Evolutionary conservation across 92 coral and sea anemone genomes (phyloP).

Genomic region (Parazoanthus swiftii): DNA sequence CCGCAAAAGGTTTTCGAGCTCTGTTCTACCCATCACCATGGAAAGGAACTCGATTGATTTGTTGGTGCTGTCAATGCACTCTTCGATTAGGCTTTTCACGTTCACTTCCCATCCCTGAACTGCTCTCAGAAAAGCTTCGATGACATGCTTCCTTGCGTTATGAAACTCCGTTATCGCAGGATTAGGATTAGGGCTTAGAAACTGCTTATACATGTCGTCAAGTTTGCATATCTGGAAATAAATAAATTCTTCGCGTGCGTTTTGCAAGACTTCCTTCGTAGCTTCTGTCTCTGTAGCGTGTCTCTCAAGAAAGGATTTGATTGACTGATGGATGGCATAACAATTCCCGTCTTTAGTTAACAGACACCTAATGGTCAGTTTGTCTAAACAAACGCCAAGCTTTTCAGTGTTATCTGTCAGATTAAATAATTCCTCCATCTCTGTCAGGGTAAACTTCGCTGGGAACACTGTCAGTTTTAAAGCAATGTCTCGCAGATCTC

Average conservation of each 20-base stretch:
- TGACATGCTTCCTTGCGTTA: not conserved
- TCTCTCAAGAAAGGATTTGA: slow-evolving; percentile 7
- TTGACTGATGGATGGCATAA: slow-evolving; percentile 14
- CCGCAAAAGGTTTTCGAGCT: no score
- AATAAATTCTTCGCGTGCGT: not conserved
- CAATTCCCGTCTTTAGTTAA: not conserved
- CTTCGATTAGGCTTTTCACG: not conserved
- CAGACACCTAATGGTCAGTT: not conserved
- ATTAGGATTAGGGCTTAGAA: slow-evolving; percentile 4
- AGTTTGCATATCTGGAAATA: not conserved
- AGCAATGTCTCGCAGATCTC: not conserved
- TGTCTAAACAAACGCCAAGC: not conserved
- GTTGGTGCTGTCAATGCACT: not conserved
- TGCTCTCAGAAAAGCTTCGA: slow-evolving; percentile 6
- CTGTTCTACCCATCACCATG: not conserved
- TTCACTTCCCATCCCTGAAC: slow-evolving; percentile 15
- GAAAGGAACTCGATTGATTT: not conserved
- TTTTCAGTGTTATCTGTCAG: not conserved
- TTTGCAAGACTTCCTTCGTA: slow-evolving; percentile 3
- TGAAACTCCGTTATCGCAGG: not conserved
- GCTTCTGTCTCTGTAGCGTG: not conserved
- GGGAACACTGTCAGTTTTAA: not conserved
- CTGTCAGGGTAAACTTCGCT: not conserved
- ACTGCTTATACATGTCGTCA: not conserved
- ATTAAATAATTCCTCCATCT: not conserved